Conservation (phyloP, 2,888 invertebrate genomes). For the Pseudoips prasinana region DNA sequence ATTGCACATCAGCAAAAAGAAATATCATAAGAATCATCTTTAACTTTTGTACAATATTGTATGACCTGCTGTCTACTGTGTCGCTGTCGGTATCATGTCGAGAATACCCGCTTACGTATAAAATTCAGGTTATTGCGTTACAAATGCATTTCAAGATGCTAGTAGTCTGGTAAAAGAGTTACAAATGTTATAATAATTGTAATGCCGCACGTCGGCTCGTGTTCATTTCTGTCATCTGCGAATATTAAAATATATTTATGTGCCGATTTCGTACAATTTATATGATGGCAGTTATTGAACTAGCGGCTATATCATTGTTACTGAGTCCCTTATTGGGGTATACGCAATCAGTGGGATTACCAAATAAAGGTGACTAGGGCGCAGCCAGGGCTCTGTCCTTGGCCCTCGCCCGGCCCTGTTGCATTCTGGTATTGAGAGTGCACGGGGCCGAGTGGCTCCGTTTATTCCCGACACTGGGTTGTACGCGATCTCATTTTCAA, state of each 20-base stretch:
- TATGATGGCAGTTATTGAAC: slow-evolving; percentile 33
- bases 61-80: slow-evolving; percentile 1
- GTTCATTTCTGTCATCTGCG: slow-evolving; percentile 33
- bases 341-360: slow-evolving; percentile 20
- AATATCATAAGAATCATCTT: too few species aligned
- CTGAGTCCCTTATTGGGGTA: slow-evolving; percentile 30
- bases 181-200: slow-evolving; percentile 18
- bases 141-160: slow-evolving; percentile 21
- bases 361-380: slow-evolving; percentile 16
- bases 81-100: slow-evolving; percentile 16
- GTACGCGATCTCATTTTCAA: slow-evolving; percentile 50
- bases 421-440: slow-evolving; percentile 10
- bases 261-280: slow-evolving; percentile 28
- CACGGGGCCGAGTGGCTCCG: slow-evolving; percentile 17
- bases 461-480: slow-evolving; percentile 29
- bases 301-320: slow-evolving; percentile 21
- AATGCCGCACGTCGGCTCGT: too few species aligned
- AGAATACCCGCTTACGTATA: slow-evolving; percentile 13
- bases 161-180: slow-evolving; percentile 17
- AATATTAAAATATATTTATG: slow-evolving; percentile 30
- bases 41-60: too few species aligned
- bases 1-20: too few species aligned
- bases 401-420: not conserved
- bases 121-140: slow-evolving; percentile 15
- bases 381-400: slow-evolving; percentile 3